Evolutionary conservation across 1,140 invertebrate genomes (phyloP), one percentile per base, ranked within the genome.

Genomic region (Drepana arcuata): DNA sequence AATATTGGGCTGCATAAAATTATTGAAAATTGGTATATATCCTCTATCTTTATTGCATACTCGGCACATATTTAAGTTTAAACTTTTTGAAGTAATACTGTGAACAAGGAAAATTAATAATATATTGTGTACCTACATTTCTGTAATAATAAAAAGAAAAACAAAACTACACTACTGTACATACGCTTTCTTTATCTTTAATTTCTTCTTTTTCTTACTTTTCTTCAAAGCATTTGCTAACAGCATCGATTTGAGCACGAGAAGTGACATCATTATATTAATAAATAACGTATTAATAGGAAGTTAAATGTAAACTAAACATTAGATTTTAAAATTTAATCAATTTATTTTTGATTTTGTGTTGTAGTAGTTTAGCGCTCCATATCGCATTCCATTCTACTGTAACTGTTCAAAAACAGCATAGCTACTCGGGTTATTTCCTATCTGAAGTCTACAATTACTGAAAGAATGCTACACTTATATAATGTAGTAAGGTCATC

Each of bases 211-310:
- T 36, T 61, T 74, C 41, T 60, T 67, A 9, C 34, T 57, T 37
- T 64, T 70, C 27, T 70, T 53, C 16, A 70, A 45, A 34, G 56
- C 57, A 37, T 56, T 71, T 16, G 68, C 67, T 36, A 64, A 69
- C 32, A 77, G 39, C 61, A 77, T 67, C 10, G 74, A 74, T 34
- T 75, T 79, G 21, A 79, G 34, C 34, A 77, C 41, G 16, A 79
- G 34, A 40, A 77, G 52, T 26, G 72, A 75, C 43, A 66, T 63
- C 74, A 79, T 78, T 41, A 28, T 18, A 40, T 34, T 18, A 34
- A n/a, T n/a, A n/a, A n/a, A n/a, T n/a, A n/a, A n/a, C n/a, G n/a
- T n/a, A n/a, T n/a, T n/a, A n/a, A n/a, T n/a, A n/a, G n/a, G n/a
- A n/a, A n/a, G n/a, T n/a, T n/a, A n/a, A n/a, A n/a, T n/a, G n/a